Evolutionary conservation across 2,113 vertebrate species (phyloP).

Genomic region (Urocynchramus pylzowi): DNA sequence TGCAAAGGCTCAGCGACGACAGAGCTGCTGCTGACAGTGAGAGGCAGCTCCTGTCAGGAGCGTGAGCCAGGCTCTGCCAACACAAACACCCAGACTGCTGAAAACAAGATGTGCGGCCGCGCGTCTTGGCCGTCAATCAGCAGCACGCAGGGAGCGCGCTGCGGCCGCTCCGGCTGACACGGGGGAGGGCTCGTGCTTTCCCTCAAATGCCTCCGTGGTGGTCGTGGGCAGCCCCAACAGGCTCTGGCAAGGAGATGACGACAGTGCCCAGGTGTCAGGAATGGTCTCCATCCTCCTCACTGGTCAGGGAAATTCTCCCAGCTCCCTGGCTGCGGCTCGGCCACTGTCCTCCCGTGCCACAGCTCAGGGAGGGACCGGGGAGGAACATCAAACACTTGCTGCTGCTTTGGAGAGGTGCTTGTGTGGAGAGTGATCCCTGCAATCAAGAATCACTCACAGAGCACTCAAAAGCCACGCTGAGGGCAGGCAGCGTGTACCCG

Average conservation of each 20-base stretch:
- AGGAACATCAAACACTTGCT: not conserved
- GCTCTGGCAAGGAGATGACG: not conserved
- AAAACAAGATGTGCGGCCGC: not conserved
- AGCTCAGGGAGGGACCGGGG: fast-evolving
- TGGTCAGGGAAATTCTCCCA: not conserved
- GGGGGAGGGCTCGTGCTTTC: not conserved
- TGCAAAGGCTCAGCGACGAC: not conserved
- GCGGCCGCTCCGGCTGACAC: not conserved
- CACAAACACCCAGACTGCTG: conserved; percentile 12
- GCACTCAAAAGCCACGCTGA: fast-evolving
- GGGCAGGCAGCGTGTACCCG: not conserved
- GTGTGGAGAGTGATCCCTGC: not conserved
- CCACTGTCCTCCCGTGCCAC: not conserved
- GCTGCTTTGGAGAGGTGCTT: not conserved
- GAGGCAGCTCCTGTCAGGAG: conserved; percentile 32
- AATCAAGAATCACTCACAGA: not conserved
- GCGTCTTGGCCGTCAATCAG: conserved; percentile 9
- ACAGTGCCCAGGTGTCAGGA: not conserved
- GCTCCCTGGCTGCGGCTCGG: not conserved
- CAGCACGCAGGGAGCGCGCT: fast-evolving
- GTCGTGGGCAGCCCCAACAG: not conserved
- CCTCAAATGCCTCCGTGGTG: not conserved
- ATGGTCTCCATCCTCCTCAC: fast-evolving
- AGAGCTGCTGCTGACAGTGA: conserved; percentile 11
- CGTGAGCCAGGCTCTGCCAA: conserved; percentile 44